Evolutionary conservation across 2,113 vertebrate species (phyloP).

Genomic region (Anoplopoma fimbria): DNA sequence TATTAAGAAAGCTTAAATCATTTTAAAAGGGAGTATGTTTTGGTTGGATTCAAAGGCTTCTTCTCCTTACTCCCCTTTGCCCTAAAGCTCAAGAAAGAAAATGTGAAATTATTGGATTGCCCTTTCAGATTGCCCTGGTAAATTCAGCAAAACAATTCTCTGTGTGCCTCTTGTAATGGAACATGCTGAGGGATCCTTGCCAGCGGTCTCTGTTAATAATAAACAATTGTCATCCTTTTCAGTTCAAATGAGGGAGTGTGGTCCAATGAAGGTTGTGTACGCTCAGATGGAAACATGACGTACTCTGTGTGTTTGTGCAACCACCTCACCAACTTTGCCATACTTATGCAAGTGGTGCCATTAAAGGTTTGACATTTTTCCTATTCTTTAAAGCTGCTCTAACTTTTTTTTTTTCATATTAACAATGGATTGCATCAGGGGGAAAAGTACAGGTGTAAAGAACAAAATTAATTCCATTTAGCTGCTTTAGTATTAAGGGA

Average conservation of each 20-base stretch:
- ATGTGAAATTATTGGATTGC: constrained; percentile 58
- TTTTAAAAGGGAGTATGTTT: constrained; percentile 66
- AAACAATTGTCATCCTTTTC: constrained; percentile 45
- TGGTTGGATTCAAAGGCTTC: constrained; percentile 55
- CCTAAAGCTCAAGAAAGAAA: constrained; percentile 48
- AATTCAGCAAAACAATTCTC: constrained; percentile 25
- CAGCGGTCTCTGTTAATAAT: constrained; percentile 21
- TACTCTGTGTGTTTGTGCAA: constrained; percentile 92
- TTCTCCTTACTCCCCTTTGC: constrained; percentile 50
- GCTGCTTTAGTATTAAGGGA: neutral
- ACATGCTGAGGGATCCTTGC: constrained; percentile 38
- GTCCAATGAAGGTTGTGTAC: constrained; percentile 91
- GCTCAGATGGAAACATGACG: constrained; percentile 86
- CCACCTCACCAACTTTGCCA: constrained; percentile 98
- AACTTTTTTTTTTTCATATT: neutral
- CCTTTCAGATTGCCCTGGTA: constrained; percentile 46
- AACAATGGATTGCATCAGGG: neutral
- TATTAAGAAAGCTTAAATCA: constrained; percentile 66
- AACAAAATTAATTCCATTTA: neutral
- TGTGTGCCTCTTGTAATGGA: constrained; percentile 25
- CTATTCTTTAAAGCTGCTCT: neutral
- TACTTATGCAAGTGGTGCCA: constrained; percentile 98
- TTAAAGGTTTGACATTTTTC: constrained; percentile 87
- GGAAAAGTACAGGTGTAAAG: neutral
- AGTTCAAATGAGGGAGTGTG: constrained; percentile 89